Base-by-base conservation (phyloP, 2,113 vertebrate species). In the Sebastes schlegelii region DNA sequence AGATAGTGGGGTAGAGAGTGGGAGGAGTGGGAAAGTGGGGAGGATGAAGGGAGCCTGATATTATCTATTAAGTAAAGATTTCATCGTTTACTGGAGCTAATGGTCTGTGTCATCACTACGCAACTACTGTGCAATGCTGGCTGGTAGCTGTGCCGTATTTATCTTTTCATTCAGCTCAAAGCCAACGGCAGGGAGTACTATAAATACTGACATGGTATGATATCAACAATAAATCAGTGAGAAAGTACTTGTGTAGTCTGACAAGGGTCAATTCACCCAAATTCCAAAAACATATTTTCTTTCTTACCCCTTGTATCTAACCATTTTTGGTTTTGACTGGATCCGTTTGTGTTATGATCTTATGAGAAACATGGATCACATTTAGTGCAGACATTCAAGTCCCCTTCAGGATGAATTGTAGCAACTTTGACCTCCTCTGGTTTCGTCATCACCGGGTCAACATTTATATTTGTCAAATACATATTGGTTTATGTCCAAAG, bases 51-150 rank as follows among this genome's bases (percentile, higher is more conserved):
- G 65, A 77, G 86, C 26, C 68, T 72, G 89, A 86, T 89, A 48
- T 88, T 92, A 92, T 93, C 92, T 91, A n/a, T 51, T 4, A 55
- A 54, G 83, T 68, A 34, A 77, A 88, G 86, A 89, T 84, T 80
- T 55, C 69, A 72, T 74, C 82, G 81, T 89, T 91, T 83, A 89
- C 88, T 75, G 84, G 60, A 78, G 64, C 69, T 91, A 92, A 93
- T 88, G 90, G 91, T 67, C 67, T 75, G 58, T 90, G 87, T 92
- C 91, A 89, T 91, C 91, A 81, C 89, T 66, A 83, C 48, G 80
- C 34, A 84, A 86, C 91, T 89, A 89, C 91, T 88, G 87, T 75
- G 86, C 79, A 81, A 89, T 89, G 81, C 75, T 60, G 86, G 78
- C 64, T 6, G 65, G 42, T 63, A 23, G 71, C 61, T 13, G 46